These are phyloP conservation scores for Danionella dracula DNA, from an alignment of 2,797 vertebrate genomes.

Conservation along the genomic window DNA sequence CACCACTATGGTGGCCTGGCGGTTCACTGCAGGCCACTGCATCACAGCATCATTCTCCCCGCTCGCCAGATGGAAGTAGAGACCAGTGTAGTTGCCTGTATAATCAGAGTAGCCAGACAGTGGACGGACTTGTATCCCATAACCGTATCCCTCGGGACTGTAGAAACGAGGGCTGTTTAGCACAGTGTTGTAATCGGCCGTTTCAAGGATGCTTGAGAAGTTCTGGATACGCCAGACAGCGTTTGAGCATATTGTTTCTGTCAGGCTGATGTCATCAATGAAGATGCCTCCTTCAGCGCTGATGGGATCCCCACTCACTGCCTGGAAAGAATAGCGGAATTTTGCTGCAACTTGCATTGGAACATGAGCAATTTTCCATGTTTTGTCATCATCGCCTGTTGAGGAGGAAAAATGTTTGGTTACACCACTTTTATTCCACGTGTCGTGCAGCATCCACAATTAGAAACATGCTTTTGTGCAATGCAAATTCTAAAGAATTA, in stretches of 20 bases:
- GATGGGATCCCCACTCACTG: conserved; percentile 60
- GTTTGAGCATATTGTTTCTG: conserved; percentile 77
- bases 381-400: conserved; percentile 66
- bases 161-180: conserved; percentile 80
- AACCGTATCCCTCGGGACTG: conserved; percentile 82
- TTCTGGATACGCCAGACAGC: conserved; percentile 78
- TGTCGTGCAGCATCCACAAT: too few relatives aligned
- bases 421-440: background rate
- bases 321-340: conserved; percentile 88
- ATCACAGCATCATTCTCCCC: conserved; percentile 80
- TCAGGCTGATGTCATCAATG: conserved; percentile 81
- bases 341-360: conserved; percentile 72
- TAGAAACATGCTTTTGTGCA: too few relatives aligned
- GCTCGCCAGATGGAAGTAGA: conserved; percentile 79
- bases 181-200: rapidly evolving
- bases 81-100: conserved; percentile 58
- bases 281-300: conserved; percentile 71
- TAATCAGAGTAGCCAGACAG: conserved; percentile 53
- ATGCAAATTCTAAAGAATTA: too few relatives aligned
- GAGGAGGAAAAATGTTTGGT: background rate
- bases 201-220: conserved; percentile 70
- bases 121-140: conserved; percentile 69
- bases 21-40: conserved; percentile 83
- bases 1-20: conserved; percentile 75
- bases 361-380: conserved; percentile 85